Evolutionary conservation across 2,113 vertebrate genomes (phyloP).

Genomic region (Amphiprion ocellaris): DNA sequence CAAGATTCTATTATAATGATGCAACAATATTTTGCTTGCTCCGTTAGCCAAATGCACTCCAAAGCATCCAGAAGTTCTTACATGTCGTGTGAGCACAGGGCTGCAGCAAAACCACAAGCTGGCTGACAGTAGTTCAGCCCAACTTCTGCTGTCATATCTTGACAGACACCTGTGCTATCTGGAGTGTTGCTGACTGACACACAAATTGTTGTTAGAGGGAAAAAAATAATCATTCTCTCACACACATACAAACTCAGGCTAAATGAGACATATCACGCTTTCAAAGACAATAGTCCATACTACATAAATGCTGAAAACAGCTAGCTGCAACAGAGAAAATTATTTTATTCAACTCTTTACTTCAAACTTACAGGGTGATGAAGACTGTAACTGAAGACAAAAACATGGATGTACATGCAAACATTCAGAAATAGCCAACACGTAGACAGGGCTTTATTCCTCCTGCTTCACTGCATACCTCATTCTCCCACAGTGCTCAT

Average conservation of each 20-base stretch:
- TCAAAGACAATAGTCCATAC: background rate
- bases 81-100: background rate
- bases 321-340: slow-evolving; percentile 1
- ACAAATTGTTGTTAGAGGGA: background rate
- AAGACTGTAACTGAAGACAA: background rate
- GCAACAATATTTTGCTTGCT: no score
- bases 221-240: slow-evolving; percentile 9
- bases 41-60: background rate
- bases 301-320: background rate
- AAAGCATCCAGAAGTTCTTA: background rate
- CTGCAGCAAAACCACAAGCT: slow-evolving; percentile 10
- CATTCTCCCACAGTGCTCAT: slow-evolving; percentile 33
- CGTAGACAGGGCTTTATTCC: slow-evolving; percentile 30
- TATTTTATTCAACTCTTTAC: background rate
- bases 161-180: background rate
- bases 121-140: slow-evolving; percentile 50
- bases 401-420: slow-evolving; percentile 23
- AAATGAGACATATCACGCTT: background rate
- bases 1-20: no score
- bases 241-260: slow-evolving; percentile 20
- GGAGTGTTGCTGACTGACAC: background rate
- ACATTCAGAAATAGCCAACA: slow-evolving; percentile 29
- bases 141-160: slow-evolving; percentile 55
- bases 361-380: background rate
- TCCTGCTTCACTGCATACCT: slow-evolving; percentile 47